A percentile compares a stretch with the other conserved stretches of the same genome.
phyloP scores from a whole-genome alignment of 30 jellyfish, hydroid and myxozoan genomes.

The Mastigias papua region DNA sequence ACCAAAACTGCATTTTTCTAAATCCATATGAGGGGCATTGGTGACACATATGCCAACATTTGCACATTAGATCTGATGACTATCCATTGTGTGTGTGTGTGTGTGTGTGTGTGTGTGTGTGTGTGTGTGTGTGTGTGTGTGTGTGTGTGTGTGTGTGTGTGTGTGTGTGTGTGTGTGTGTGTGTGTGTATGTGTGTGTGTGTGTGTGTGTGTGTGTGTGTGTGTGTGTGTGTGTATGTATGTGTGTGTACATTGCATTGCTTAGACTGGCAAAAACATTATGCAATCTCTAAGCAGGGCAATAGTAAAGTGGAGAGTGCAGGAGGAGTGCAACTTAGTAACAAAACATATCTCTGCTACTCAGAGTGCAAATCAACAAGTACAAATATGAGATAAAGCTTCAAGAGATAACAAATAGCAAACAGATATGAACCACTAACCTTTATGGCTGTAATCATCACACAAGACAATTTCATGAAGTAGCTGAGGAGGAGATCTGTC shows the following conservation, averaged over 20 bases:
- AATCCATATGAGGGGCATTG: no score
- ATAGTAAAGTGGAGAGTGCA: no score
- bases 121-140: not conserved
- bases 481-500: conserved; percentile 97
- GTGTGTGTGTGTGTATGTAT: not conserved
- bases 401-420: no score
- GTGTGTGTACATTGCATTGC: not conserved
- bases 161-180: not conserved
- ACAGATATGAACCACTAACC: conserved; percentile 64
- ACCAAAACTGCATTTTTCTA: no score
- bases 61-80: no score
- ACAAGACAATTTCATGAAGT: conserved; percentile 90
- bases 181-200: not conserved
- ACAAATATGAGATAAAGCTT: no score
- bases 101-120: not conserved
- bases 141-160: not conserved
- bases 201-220: not conserved
- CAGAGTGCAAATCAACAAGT: no score
- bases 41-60: no score
- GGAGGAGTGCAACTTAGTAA: no score
- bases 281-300: no score
- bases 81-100: not conserved
- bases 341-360: no score
- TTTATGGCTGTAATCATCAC: conserved; percentile 94
- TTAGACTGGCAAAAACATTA: no score